These are phyloP conservation scores for Cynoglossus semilaevis DNA, from an alignment of 2,113 vertebrate genomes.

Conservation along the genomic window DNA sequence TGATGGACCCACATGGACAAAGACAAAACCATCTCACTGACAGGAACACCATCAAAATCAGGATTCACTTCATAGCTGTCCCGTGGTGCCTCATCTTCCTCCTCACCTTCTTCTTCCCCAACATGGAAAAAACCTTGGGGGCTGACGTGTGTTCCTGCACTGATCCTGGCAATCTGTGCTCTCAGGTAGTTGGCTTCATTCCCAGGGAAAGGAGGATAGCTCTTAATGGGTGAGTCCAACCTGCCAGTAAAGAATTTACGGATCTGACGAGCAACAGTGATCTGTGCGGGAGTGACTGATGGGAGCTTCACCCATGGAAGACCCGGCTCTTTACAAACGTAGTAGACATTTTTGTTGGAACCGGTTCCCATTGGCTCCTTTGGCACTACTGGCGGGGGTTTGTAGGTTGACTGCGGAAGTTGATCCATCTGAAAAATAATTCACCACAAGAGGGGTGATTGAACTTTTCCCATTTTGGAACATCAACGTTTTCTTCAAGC, in stretches of 20 bases:
- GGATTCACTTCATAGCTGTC: slow-evolving; percentile 83
- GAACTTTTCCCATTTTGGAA: not conserved
- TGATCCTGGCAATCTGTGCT: slow-evolving; percentile 93
- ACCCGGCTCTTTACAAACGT: slow-evolving; percentile 89
- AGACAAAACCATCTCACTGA: slow-evolving; percentile 80
- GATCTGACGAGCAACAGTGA: slow-evolving; percentile 83
- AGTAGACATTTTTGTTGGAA: slow-evolving; percentile 89
- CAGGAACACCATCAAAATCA: slow-evolving; percentile 85
- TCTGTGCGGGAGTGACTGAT: slow-evolving; percentile 85
- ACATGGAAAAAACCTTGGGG: slow-evolving; percentile 89
- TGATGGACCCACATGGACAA: slow-evolving; percentile 91
- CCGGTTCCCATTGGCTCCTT: slow-evolving; percentile 83
- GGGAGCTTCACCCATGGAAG: slow-evolving; percentile 88
- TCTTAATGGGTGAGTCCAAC: slow-evolving; percentile 80
- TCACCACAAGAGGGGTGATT: not conserved
- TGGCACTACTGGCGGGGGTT: slow-evolving; percentile 77
- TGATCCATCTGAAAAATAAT: slow-evolving; percentile 60
- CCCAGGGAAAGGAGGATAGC: slow-evolving; percentile 91
- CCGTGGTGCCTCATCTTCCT: slow-evolving; percentile 79
- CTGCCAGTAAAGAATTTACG: slow-evolving; percentile 88
- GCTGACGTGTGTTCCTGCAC: slow-evolving; percentile 89
- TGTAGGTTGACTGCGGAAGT: slow-evolving; percentile 80
- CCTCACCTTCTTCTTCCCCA: slow-evolving; percentile 84
- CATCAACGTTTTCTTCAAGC: not conserved
- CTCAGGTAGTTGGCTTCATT: slow-evolving; percentile 90